These are phyloP conservation scores for Parauchenoglanis punctatus DNA, from an alignment of 2,797 vertebrate species.

Conservation along the genomic window DNA sequence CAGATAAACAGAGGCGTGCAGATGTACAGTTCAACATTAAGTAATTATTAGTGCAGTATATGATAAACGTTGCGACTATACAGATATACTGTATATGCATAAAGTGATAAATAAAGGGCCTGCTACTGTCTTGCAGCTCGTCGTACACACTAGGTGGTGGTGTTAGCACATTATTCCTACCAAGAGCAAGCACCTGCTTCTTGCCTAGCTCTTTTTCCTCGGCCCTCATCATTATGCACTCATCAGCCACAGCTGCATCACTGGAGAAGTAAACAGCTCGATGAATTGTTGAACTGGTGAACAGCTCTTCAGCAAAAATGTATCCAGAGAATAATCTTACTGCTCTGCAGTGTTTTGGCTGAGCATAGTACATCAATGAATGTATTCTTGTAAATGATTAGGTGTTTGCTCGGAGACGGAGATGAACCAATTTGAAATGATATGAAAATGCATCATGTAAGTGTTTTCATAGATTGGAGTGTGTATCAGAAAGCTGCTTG, in stretches of 20 bases:
- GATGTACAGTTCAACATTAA: not conserved
- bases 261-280: conserved; percentile 35
- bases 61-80: not conserved
- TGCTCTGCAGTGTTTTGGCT: conserved; percentile 12
- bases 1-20: not conserved
- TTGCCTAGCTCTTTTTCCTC: conserved; percentile 8
- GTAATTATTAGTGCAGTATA: not conserved
- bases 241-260: conserved; percentile 32
- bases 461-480: not conserved
- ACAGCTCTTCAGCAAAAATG: conserved; percentile 22
- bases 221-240: conserved; percentile 39
- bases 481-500: not conserved
- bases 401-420: not conserved
- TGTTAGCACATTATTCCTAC: not conserved
- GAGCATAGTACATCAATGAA: not conserved
- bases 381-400: not conserved
- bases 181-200: not conserved
- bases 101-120: not conserved
- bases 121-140: not conserved
- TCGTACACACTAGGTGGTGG: conserved; percentile 33
- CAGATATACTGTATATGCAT: not conserved
- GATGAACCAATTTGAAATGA: not conserved
- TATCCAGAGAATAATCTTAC: conserved; percentile 12
- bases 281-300: conserved; percentile 23
- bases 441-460: not conserved